These are phyloP conservation scores for Anthoptus insignis DNA, from an alignment of 2,888 invertebrate species.

Conservation along the genomic window DNA sequence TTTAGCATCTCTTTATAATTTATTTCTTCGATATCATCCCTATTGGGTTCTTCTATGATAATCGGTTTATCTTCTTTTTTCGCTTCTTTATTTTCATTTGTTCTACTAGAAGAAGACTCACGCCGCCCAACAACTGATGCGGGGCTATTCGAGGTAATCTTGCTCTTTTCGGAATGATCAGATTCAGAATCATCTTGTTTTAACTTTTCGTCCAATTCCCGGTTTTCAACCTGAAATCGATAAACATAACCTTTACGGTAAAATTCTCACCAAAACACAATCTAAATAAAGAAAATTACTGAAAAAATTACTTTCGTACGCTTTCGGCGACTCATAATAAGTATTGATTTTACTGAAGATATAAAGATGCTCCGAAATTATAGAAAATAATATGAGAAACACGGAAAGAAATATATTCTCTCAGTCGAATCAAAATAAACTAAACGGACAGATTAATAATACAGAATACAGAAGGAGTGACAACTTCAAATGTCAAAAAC, in stretches of 20 bases:
- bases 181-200: constrained; percentile 88
- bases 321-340: constrained; percentile 87
- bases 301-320: constrained; percentile 78
- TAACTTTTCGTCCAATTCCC: constrained; percentile 90
- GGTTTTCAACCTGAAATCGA: constrained; percentile 77
- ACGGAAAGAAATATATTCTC: background rate
- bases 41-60: constrained; percentile 81
- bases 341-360: background rate
- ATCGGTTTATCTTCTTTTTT: constrained; percentile 81
- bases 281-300: background rate
- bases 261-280: background rate
- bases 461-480: too few species aligned
- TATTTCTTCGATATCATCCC: constrained; percentile 90
- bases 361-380: too few species aligned
- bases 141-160: constrained; percentile 87
- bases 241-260: constrained; percentile 83
- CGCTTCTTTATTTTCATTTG: constrained; percentile 72
- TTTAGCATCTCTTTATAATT: constrained; percentile 81
- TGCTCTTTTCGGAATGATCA: constrained; percentile 88
- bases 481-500: too few species aligned
- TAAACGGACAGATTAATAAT: too few species aligned
- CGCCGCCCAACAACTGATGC: constrained; percentile 78
- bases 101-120: constrained; percentile 83
- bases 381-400: constrained; percentile 18
- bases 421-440: background rate